Percentiles rank a stretch among this genome's conserved stretches.
Evolutionary conservation across 2,113 vertebrate genomes (phyloP).

Genomic region (Engystomops pustulosus): DNA sequence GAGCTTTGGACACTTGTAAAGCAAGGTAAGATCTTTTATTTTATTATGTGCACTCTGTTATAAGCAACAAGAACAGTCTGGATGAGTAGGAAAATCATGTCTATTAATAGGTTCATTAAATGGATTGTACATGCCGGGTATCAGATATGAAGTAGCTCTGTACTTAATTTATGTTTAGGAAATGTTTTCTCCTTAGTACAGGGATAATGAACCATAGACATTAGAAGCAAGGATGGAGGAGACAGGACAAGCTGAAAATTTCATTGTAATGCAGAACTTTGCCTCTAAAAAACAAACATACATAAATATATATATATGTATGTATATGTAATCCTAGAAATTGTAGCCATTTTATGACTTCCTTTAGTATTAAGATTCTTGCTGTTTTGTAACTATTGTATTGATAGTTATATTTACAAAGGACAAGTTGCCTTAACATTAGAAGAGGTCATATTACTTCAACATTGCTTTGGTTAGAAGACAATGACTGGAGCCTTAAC

Average conservation of each 20-base stretch:
- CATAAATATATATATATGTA: too few relatives aligned
- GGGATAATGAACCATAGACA: slow-evolving; percentile 47
- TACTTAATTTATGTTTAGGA: slow-evolving; percentile 46
- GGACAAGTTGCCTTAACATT: slow-evolving; percentile 20
- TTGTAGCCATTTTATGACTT: too few relatives aligned
- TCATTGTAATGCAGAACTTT: too few relatives aligned
- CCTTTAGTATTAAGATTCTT: too few relatives aligned
- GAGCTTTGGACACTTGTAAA: slow-evolving; percentile 62
- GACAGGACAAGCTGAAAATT: slow-evolving; percentile 25
- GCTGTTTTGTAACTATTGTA: slow-evolving; percentile 3
- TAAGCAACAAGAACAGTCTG: slow-evolving; percentile 58
- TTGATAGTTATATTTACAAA: not conserved
- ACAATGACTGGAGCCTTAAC: slow-evolving; percentile 36
- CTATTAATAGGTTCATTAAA: slow-evolving; percentile 64
- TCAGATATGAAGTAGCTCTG: slow-evolving; percentile 42
- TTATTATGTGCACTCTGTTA: slow-evolving; percentile 55
- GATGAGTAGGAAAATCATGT: slow-evolving; percentile 62
- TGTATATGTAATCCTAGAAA: too few relatives aligned
- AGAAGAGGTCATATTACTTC: slow-evolving; percentile 35
- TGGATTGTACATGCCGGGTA: slow-evolving; percentile 37
- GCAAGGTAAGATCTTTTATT: slow-evolving; percentile 62
- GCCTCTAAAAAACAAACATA: too few relatives aligned
- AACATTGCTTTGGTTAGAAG: slow-evolving; percentile 22
- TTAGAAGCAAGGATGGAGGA: not conserved
- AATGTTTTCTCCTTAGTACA: slow-evolving; percentile 29